Conservation (phyloP, 2,113 vertebrate genomes). For the Lamprologus sp. region DNA sequence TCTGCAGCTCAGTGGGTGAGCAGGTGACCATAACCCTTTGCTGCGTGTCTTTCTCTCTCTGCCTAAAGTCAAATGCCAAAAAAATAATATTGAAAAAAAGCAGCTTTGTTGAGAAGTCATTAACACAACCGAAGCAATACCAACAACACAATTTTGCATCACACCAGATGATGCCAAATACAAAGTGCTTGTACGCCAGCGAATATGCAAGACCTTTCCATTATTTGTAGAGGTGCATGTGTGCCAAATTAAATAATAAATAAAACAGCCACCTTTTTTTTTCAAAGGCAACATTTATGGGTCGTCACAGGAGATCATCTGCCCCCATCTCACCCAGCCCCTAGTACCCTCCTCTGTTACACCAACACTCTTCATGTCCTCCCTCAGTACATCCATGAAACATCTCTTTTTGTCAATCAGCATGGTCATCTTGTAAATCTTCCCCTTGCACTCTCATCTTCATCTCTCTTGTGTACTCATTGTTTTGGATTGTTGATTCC, state of each 20-base stretch:
- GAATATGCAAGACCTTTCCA: neutral
- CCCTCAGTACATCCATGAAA: no score
- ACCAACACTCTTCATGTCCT: neutral
- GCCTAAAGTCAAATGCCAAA: neutral
- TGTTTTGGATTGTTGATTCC: neutral
- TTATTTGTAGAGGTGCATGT: fast-evolving
- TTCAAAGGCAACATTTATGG: fast-evolving
- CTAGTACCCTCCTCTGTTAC: neutral
- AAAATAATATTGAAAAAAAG: fast-evolving
- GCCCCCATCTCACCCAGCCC: neutral
- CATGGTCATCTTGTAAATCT: no score
- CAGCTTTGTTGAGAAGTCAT: neutral
- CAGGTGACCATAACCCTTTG: neutral
- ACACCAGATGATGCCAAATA: fast-evolving
- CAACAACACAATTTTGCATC: neutral
- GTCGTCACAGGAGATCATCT: neutral
- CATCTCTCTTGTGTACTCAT: neutral
- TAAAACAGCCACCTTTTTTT: neutral
- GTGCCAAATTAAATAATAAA: neutral
- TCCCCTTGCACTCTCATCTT: neutral
- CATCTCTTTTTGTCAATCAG: neutral
- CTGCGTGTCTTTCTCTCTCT: neutral
- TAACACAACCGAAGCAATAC: neutral
- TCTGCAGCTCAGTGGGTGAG: neutral
- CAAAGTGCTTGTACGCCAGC: neutral